Conservation (phyloP, 1,140 invertebrate genomes). For the Brevipalpus yothersi region DNA sequence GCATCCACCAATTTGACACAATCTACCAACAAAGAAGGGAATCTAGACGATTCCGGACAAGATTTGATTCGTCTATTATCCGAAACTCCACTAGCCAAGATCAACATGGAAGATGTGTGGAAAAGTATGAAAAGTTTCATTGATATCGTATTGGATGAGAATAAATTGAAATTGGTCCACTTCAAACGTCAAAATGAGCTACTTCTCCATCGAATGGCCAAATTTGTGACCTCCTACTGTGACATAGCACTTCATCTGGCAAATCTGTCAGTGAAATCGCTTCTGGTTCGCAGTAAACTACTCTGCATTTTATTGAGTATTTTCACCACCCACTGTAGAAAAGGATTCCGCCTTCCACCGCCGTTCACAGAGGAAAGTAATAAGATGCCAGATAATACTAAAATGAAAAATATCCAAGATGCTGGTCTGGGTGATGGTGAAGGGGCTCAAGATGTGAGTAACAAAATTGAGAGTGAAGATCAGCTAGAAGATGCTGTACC, state of each 20-base stretch:
- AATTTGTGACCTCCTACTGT: conserved; percentile 40
- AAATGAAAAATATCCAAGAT: conserved; percentile 31
- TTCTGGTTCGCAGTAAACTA: conserved; percentile 54
- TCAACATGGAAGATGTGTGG: neutral
- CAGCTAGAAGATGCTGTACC: conserved; percentile 68
- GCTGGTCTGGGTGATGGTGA: conserved; percentile 70
- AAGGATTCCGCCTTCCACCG: conserved; percentile 80
- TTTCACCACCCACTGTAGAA: conserved; percentile 54
- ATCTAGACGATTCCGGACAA: too few relatives aligned
- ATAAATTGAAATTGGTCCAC: too few relatives aligned
- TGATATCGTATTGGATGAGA: neutral
- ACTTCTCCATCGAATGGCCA: conserved; percentile 19
- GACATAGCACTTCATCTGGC: conserved; percentile 49
- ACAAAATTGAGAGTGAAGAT: conserved; percentile 74
- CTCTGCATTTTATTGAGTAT: conserved; percentile 52
- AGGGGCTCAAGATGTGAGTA: conserved; percentile 79
- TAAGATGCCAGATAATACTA: conserved; percentile 16
- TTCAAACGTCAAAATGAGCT: too few relatives aligned
- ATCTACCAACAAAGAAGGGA: too few relatives aligned
- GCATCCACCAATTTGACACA: too few relatives aligned
- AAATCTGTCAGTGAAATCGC: conserved; percentile 40
- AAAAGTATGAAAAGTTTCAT: neutral
- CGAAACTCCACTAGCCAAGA: too few relatives aligned
- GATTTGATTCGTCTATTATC: too few relatives aligned
- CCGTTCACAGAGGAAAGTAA: conserved; percentile 37